phyloP scores from a whole-genome alignment of 1,140 invertebrate genomes.

The Formica selysi region DNA sequence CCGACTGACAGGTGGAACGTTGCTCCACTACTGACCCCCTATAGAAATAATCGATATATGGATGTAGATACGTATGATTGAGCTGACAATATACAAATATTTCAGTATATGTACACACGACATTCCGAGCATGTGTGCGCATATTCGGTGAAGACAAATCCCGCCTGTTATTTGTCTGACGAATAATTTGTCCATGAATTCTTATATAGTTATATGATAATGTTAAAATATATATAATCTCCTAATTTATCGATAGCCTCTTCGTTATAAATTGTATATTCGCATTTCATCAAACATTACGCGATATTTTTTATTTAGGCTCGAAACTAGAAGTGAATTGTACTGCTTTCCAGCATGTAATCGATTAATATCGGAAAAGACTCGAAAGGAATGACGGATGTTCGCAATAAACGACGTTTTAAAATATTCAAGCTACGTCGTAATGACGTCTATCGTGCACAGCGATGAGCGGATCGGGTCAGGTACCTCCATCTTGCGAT shows the following conservation, averaged over 20 bases:
- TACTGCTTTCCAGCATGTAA: neutral
- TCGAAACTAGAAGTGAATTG: neutral
- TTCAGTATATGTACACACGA: constrained; percentile 45
- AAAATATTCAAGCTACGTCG: constrained; percentile 51
- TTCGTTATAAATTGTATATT: neutral
- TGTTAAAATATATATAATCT: no score
- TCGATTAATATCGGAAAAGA: constrained; percentile 36
- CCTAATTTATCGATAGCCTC: neutral
- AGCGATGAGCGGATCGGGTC: neutral
- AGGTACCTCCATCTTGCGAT: constrained; percentile 6
- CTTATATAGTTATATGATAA: no score
- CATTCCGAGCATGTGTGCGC: neutral
- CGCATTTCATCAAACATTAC: neutral
- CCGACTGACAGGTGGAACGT: constrained; percentile 68
- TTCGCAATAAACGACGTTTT: constrained; percentile 38
- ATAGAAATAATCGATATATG: constrained; percentile 83
- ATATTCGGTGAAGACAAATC: neutral
- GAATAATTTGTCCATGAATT: no score
- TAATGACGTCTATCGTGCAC: neutral
- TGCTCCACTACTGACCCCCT: constrained; percentile 81
- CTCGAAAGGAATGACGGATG: neutral
- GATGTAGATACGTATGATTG: constrained; percentile 80
- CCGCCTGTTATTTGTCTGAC: no score
- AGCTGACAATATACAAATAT: constrained; percentile 67
- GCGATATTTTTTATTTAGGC: neutral